Evolutionary conservation across 2,888 invertebrate species (phyloP).

Genomic region (Amphipoea oculea): DNA sequence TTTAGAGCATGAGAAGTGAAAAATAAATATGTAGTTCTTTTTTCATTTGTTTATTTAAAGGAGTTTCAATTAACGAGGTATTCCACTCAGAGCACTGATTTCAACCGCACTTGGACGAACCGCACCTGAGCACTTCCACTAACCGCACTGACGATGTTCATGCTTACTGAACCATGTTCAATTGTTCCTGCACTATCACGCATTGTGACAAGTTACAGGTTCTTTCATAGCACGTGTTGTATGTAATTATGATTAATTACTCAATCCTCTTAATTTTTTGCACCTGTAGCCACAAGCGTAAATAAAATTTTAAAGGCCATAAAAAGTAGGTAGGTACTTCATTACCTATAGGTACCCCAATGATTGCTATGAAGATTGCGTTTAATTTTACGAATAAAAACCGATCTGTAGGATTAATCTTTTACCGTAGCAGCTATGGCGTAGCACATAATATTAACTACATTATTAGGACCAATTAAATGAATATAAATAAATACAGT

Average conservation of each 20-base stretch:
- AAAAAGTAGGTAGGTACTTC: not conserved
- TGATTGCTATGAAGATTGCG: not conserved
- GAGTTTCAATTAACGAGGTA: not conserved
- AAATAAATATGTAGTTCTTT: no score
- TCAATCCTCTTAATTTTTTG: not conserved
- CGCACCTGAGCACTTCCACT: no score
- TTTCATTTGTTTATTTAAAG: not conserved
- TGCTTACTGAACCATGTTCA: not conserved
- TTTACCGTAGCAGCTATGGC: not conserved
- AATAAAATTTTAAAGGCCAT: not conserved
- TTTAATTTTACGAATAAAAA: not conserved
- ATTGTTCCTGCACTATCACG: not conserved
- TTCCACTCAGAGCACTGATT: no score
- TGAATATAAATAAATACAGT: slow-evolving; percentile 41
- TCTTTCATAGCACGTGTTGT: not conserved
- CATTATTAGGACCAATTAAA: not conserved
- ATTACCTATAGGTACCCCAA: not conserved
- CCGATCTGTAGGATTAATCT: not conserved
- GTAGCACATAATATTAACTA: not conserved
- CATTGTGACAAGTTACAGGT: not conserved
- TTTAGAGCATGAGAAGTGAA: no score
- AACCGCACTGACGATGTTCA: no score
- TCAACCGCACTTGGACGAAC: no score
- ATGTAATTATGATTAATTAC: not conserved
- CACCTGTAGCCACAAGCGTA: not conserved